Evolutionary conservation across 1,140 invertebrate species (phyloP), one percentile per base, ranked within the genome.

Genomic region (Ceratitis capitata): DNA sequence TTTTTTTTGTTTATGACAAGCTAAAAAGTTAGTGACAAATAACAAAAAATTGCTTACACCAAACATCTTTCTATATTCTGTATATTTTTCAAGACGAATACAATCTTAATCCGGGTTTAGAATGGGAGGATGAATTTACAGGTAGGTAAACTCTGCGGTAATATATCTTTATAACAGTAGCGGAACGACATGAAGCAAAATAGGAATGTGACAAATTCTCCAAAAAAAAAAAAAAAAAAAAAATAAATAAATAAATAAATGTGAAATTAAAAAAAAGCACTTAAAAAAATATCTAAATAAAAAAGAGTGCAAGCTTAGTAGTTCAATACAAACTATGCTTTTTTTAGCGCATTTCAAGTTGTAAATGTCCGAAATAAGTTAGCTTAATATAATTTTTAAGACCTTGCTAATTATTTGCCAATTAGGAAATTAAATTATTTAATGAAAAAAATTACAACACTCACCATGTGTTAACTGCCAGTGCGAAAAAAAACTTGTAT

Each of bases 71-170:
- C n/a, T n/a, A n/a, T 84, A 94, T 95, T 95, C 95, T 95, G 94
- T 94, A 95, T 94, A 93, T 93, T 94, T 96, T 93, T 95, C 95
- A 97, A 98, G 97, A 98, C 95, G 97, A 98, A 95, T 98, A 98
- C 97, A 98, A 98, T 97, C 96, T 98, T 96, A 98, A 98, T 95
- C 97, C 97, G 94, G 97, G 97, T 96, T 98, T 99, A 98, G 98
- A 99, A 95, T 99, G 98, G 98, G 98, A 99, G 95, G 98, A 99
- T 97, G 98, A 99, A 94, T 99, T 99, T 94, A 97, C 97, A 98
- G 97, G 97, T 98, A 98, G 96, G 97, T 97, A 94, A 93, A 93
- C 93, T 92, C 91, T 86, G 53, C 84, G 58, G 42, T 47, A 91
- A 92, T 89, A 88, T 83, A n/a, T n/a, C n/a, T 74, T 64, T 58